Evolutionary conservation across 2,113 vertebrate species (phyloP), one percentile per base, ranked within the genome.

Genomic region (Aphelocoma coerulescens): DNA sequence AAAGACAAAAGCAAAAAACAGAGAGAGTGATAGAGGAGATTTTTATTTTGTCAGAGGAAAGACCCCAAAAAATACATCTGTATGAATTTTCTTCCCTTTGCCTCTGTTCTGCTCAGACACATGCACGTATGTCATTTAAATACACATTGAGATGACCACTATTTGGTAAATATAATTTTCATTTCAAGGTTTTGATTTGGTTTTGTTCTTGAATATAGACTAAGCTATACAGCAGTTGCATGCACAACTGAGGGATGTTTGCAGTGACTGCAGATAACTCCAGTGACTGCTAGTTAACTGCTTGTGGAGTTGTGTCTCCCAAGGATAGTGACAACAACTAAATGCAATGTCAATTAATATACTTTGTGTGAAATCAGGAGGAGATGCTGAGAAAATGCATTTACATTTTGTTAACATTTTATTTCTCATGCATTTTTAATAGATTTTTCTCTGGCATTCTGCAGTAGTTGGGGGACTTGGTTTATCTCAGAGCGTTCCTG

Each of bases 221-320:
- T 52, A 67, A 87, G 33, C 18, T 67, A 11, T 62, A 13, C 12
- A 73, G 63, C 55, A 72, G 59, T 49, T 78, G 8, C 32, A 14
- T 32, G 55, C n/a, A 35, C 46, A 80, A 35, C 46, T n/a, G 43
- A 41, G 59, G 23, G 30, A 17, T 33, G 19, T 61, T 79, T 80
- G 48, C 4, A 6, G 18, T 62, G 46, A 27, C 67, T 80, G 51
- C 55, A 80, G 63, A 46, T 90, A 77, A 86, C 67, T 55, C 17
- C 67, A 51, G 1, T 11, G 49, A 41, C 16, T 66, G 19, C 18
- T 35, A 5, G 13, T n/a, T 83, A 59, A 51, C 43, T 74, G 39
- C 33, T 71, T 51, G 23, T 63, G 59, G 51, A 86, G 43, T 69
- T 0, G 0, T 65, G 65, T 33, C 43, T 62, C 7, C 2, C 58